A percentile compares a stretch with the other conserved stretches of the same genome.
phyloP scores from a whole-genome alignment of 2,888 invertebrate species.

The Hirtodrosophila confusa region DNA sequence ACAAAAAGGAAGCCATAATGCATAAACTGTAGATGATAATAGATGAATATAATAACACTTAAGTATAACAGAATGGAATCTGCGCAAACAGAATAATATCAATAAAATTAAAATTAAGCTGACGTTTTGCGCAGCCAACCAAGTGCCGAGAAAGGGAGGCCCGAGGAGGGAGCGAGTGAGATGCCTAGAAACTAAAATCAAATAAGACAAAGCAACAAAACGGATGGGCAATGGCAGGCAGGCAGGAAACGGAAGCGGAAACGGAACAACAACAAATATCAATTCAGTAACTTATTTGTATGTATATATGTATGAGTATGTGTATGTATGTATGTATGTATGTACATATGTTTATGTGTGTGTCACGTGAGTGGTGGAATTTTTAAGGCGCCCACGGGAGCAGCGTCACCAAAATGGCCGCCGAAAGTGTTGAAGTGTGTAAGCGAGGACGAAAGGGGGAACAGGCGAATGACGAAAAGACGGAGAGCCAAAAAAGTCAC shows the following conservation, averaged over 20 bases:
- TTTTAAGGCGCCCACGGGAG: slow-evolving; percentile 54
- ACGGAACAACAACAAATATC: slow-evolving; percentile 42
- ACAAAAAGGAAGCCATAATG: too few relatives aligned
- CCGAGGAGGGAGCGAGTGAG: slow-evolving; percentile 17
- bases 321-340: slow-evolving; percentile 17
- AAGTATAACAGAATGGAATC: slow-evolving; percentile 59
- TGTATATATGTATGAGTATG: slow-evolving; percentile 6
- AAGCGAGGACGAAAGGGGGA: slow-evolving; percentile 26
- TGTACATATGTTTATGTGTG: slow-evolving; percentile 19
- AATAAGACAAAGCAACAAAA: slow-evolving; percentile 38
- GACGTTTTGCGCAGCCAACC: slow-evolving; percentile 38
- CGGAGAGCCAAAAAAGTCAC: slow-evolving; percentile 19
- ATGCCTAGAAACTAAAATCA: slow-evolving; percentile 38
- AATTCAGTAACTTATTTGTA: slow-evolving; percentile 53
- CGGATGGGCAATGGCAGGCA: slow-evolving; percentile 25
- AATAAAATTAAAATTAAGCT: slow-evolving; percentile 60
- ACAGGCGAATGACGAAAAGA: background rate
- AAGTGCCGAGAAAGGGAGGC: slow-evolving; percentile 10
- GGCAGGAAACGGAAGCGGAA: slow-evolving; percentile 15
- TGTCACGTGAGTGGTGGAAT: slow-evolving; percentile 72
- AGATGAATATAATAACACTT: background rate
- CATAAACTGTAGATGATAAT: slow-evolving; percentile 10
- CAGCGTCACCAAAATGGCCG: slow-evolving; percentile 75
- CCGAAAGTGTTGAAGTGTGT: slow-evolving; percentile 73
- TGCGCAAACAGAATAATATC: slow-evolving; percentile 66